Evolutionary conservation across 2,888 invertebrate species (phyloP), one percentile per base, ranked within the genome.

Genomic region (Sialis fuliginosa): DNA sequence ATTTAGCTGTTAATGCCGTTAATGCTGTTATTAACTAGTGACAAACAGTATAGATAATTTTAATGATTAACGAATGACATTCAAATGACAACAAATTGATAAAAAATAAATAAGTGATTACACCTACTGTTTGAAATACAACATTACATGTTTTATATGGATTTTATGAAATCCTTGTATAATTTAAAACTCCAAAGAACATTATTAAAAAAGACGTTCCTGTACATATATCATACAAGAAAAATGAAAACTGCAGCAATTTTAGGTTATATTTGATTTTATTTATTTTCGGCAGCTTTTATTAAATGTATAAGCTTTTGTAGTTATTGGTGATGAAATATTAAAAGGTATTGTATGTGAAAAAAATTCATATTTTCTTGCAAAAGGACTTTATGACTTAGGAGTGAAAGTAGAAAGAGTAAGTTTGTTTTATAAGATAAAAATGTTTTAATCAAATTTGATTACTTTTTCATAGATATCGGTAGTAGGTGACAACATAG

Each of bases 301-400:
- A 32, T 10, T 31, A 32, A 9, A 6, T n/a, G 6, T 42, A 41
- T 44, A 39, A 9, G 22, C 35, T 50, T 47, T 61, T 61, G 46
- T 53, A 68, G 79, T 84, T 42, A 80, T 84, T 56, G 84, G 83
- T n/a, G 80, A 84, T 67, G 83, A 84, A 64, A 78, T 84, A 52
- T 62, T 84, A 31, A 81, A 80, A 58, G 83, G 81, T 4, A 76
- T 78, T 56, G 77, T 79, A 5, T 61, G 62, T 30, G 84, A 84
- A 55, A 77, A 77, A 5, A 84, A 84, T 61, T 79, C 81, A 3
- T 62, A 69, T 51, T 80, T 74, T 54, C 64, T 81, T 33, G 71
- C 75, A 49, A 66, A 69, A 56, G 66, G 71, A 50, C 63, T 84
- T 6, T 75, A 77, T 55, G 62, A 70, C 40, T 64, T 74, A 51